Evolutionary conservation across 2,888 invertebrate genomes (phyloP), one percentile per base, ranked within the genome.

Genomic region (Syrista parreyssii): DNA sequence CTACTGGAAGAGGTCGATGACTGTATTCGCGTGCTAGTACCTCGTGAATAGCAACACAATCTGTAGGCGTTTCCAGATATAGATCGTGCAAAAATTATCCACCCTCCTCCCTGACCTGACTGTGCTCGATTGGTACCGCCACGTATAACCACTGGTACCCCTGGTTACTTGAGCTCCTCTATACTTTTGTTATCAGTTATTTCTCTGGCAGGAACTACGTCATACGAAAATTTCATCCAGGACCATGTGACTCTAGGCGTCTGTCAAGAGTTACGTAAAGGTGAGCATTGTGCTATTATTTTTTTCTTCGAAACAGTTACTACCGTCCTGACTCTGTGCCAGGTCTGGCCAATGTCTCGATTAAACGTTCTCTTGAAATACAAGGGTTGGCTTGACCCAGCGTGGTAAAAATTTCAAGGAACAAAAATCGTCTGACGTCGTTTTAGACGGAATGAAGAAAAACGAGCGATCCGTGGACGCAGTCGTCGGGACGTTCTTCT

Each of bases 21-120:
- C 89, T 89, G 85, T 83, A 87, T 85, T 86, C 86, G 90, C 90
- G 89, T 90, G 90, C 83, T 84, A 86, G 86, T 83, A 83, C 84
- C 86, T 88, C 89, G 86, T 89, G 85, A 89, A 85, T 84, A 81
- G 78, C 78, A 79, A 84, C 82, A 83, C 84, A 85, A 87, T 87
- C 84, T 82, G 84, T 82, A 84, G 82, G 85, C 84, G 86, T 82
- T 86, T 86, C 55, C 87, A 85, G 87, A 89, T 90, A 89, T 89
- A 88, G 88, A 90, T 87, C 84, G 79, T 78, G 79, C 79, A 76
- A 82, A 80, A 82, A 82, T 76, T 77, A 55, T 55, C 23, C 55
- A 55, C 55, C 55, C 55, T 55, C 9, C 23, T 55, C 55, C 23
- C 55, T 9, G 55, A 55, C 55, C 55, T 9, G 1, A 55, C 55